These are phyloP conservation scores for Coreoperca whiteheadi DNA, from an alignment of 2,113 vertebrate species.

Conservation along the genomic window DNA sequence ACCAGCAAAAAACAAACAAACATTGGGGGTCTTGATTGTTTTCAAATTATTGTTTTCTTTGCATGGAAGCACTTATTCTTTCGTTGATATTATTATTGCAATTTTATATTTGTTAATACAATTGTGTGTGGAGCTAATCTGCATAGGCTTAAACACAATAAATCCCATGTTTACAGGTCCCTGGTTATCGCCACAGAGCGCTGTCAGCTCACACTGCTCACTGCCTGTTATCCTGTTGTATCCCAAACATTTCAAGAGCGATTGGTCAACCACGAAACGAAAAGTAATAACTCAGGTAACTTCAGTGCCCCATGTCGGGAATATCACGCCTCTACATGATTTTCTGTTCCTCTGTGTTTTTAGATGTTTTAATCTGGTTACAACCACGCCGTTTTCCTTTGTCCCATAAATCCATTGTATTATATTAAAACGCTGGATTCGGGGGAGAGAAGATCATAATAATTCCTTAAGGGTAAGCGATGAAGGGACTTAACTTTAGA, in stretches of 20 bases:
- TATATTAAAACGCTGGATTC: conserved; percentile 68
- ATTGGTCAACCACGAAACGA: conserved; percentile 79
- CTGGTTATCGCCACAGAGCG: conserved; percentile 57
- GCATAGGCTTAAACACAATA: conserved; percentile 61
- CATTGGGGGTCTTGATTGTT: conserved; percentile 45
- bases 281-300: conserved; percentile 87
- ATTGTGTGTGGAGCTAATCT: conserved; percentile 64
- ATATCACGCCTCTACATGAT: conserved; percentile 71
- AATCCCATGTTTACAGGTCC: conserved; percentile 80
- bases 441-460: conserved; percentile 56
- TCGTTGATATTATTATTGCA: conserved; percentile 65
- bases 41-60: conserved; percentile 69
- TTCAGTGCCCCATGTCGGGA: conserved; percentile 81
- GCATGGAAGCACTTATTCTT: conserved; percentile 87
- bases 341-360: conserved; percentile 38
- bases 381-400: conserved; percentile 57
- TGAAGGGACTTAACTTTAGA: conserved; percentile 74
- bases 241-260: conserved; percentile 75
- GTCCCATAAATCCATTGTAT: conserved; percentile 68
- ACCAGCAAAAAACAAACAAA: no score
- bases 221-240: conserved; percentile 65
- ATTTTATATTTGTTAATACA: conserved; percentile 65
- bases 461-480: conserved; percentile 56
- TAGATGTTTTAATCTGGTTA: conserved; percentile 52
- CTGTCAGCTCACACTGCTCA: conserved; percentile 72